Percentiles rank a stretch among this genome's conserved stretches.
Evolutionary conservation across 2,113 vertebrate genomes (phyloP).

Genomic region (Coryphaenoides rupestris): DNA sequence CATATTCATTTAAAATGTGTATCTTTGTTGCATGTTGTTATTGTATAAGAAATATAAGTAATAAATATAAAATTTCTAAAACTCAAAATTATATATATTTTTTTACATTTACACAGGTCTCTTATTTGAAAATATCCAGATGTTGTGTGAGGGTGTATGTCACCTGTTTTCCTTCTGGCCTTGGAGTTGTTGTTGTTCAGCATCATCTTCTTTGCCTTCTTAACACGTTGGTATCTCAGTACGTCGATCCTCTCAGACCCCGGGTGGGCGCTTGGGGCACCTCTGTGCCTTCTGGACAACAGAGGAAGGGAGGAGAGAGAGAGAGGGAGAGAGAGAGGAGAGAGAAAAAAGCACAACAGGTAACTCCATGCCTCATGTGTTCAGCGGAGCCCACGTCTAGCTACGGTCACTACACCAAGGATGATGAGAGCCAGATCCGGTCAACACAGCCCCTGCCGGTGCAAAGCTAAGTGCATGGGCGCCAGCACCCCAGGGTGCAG

Average conservation of each 20-base stretch:
- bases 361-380: slow-evolving; percentile 50
- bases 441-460: slow-evolving; percentile 49
- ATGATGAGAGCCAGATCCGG: background rate
- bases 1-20: background rate
- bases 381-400: slow-evolving; percentile 25
- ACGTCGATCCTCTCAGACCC: slow-evolving; percentile 98
- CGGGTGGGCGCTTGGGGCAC: slow-evolving; percentile 77
- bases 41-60: too few species aligned
- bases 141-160: slow-evolving; percentile 39
- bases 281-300: slow-evolving; percentile 77
- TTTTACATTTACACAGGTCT: too few species aligned
- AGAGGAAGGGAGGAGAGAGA: slow-evolving; percentile 51
- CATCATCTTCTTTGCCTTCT: slow-evolving; percentile 96
- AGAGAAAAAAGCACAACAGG: slow-evolving; percentile 18
- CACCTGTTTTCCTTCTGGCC: slow-evolving; percentile 92
- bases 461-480: slow-evolving; percentile 56
- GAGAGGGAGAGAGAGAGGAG: too few species aligned
- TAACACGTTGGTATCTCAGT: slow-evolving; percentile 97
- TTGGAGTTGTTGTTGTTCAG: slow-evolving; percentile 93
- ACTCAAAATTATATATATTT: too few species aligned
- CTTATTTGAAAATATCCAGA: too few species aligned
- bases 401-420: slow-evolving; percentile 38
- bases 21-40: too few species aligned
- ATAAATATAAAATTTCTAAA: too few species aligned
- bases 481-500: slow-evolving; percentile 34